phyloP scores from a whole-genome alignment of 2,888 invertebrate species.

The Xanthorhoe spadicearia region DNA sequence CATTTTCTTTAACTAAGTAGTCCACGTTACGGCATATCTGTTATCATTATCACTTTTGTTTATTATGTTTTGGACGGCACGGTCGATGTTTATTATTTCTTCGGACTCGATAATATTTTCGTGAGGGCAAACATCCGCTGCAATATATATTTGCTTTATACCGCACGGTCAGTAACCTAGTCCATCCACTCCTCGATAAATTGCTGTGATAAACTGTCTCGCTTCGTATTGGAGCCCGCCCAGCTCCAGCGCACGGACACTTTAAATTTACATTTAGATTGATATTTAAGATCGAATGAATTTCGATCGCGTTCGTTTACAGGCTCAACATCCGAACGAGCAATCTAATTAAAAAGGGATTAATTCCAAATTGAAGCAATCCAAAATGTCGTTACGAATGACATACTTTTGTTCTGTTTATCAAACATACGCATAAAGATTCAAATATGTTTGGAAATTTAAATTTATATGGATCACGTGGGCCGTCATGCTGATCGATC shows the following conservation, averaged over 20 bases:
- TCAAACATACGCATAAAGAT: constrained; percentile 16
- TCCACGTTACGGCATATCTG: constrained; percentile 43
- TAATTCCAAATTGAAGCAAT: constrained; percentile 25
- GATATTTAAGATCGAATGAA: constrained; percentile 27
- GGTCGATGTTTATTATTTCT: constrained; percentile 40
- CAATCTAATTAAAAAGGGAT: constrained; percentile 28
- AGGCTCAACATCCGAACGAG: constrained; percentile 12
- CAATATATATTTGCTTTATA: constrained; percentile 51
- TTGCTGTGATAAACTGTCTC: constrained; percentile 49
- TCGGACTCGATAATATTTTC: constrained; percentile 44
- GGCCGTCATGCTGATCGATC: constrained; percentile 45
- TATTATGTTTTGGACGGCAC: constrained; percentile 37
- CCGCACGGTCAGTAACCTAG: constrained; percentile 55
- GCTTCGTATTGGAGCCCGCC: constrained; percentile 35
- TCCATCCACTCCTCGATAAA: constrained; percentile 43
- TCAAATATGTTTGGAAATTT: constrained; percentile 4
- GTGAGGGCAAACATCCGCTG: constrained; percentile 49
- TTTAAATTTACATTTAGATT: constrained; percentile 39
- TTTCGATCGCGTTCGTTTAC: background rate
- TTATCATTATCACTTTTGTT: constrained; percentile 43
- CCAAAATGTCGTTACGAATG: constrained; percentile 20
- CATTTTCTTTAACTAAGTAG: constrained; percentile 36
- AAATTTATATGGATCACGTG: constrained; percentile 51
- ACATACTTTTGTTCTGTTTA: constrained; percentile 33
- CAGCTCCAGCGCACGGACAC: constrained; percentile 26